Base-by-base conservation (phyloP, 1,140 invertebrate species). In the Micrasema minimum region DNA sequence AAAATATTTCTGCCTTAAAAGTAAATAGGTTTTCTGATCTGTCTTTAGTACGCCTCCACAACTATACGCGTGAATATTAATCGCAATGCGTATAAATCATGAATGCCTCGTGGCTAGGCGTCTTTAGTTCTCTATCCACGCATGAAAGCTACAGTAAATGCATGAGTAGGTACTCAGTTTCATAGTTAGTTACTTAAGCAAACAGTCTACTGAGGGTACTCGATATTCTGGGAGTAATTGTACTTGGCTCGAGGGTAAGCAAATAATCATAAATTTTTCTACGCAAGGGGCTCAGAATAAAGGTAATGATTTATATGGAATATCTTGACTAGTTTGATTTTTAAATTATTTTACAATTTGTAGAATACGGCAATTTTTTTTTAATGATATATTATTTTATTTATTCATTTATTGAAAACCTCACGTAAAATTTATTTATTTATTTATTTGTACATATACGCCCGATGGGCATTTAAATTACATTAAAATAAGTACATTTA, bases 71-170 rank as follows among this genome's bases (percentile, higher is more conserved):
- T 51, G 18, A 22, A 51, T 22, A 43, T 41, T 41, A 41, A 43
- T 20, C 18, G 37, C 12, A 20, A 59, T 12, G 14, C 12, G 16
- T 4, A 22, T 59, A 59, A 59, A 59, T 59, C 55, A 59, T 20
- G 35, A 38, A 59, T 38, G 35, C 55, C 55, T 59, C 4, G 51
- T 55, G 55, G 55, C 35, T 20, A 41, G 38, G 22, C n/a, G 26
- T 12, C 23, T 35, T 6, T 53, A 16, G 55, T 59, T 59, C 35
- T 59, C 35, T 23, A 43, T 38, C 35, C 37, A 59, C 55, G 55
- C 37, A 14, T 41, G 55, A 59, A 59, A 59, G 35, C 55, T 41
- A n/a, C n/a, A 14, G 14, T 20, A 51, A 12, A 14, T 23, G 20
- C 20, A 4, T 11, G 7, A 20, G 48, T 12, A 4, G 11, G 23